Conservation (phyloP, 2,888 invertebrate genomes). For the Erpobdella octoculata region DNA sequence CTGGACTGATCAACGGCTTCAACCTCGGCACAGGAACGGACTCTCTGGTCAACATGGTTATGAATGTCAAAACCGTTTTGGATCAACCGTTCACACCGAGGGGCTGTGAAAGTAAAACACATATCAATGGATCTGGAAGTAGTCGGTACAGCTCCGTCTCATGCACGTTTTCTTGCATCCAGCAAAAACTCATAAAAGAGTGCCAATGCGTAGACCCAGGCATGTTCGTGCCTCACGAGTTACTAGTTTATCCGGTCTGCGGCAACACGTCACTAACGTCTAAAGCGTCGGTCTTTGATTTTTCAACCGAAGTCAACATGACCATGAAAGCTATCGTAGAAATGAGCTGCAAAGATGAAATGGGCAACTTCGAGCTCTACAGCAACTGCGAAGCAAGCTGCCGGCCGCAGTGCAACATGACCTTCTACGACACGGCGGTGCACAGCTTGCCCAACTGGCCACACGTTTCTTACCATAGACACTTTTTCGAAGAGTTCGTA, state of each 20-base stretch:
- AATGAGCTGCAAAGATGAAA: background rate
- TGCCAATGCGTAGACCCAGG: background rate
- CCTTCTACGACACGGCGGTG: background rate
- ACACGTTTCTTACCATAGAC: background rate
- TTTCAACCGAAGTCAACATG: background rate
- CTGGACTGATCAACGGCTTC: background rate
- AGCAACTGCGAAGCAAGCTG: background rate
- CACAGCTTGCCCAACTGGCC: slow-evolving; percentile 12
- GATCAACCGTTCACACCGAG: background rate
- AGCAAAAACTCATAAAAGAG: background rate
- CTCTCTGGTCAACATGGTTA: background rate
- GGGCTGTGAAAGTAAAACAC: background rate
- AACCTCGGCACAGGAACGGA: slow-evolving; percentile 18
- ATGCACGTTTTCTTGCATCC: slow-evolving; percentile 11
- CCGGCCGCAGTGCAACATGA: background rate
- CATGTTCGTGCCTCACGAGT: background rate
- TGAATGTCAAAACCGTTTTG: background rate
- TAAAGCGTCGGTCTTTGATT: background rate
- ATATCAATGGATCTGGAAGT: background rate
- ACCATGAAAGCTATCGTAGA: background rate
- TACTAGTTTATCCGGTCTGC: background rate
- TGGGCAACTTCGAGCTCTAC: background rate
- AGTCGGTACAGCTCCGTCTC: background rate
- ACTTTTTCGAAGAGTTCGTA: slow-evolving; percentile 3
- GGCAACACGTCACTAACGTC: slow-evolving; percentile 1